These are phyloP conservation scores for Acropora tenuis DNA, from an alignment of 64 coral and sea anemone genomes.

Conservation along the genomic window DNA sequence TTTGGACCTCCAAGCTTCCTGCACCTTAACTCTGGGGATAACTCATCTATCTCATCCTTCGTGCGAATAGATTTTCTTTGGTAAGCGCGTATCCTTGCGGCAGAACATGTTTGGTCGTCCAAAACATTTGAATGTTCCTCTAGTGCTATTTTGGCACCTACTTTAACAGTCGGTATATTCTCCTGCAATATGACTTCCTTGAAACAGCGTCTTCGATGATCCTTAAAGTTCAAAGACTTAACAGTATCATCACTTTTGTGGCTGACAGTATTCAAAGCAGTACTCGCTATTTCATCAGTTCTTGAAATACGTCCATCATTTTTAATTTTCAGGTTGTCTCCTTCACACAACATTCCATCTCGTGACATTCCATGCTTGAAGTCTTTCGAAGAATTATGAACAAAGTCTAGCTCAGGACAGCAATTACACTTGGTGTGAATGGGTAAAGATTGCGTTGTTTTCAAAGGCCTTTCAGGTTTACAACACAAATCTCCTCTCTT, in stretches of 20 bases:
- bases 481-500: slow-evolving; percentile 45
- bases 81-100: not conserved
- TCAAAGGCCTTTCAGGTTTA: not conserved
- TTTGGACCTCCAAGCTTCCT: not conserved
- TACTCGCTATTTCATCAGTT: not conserved
- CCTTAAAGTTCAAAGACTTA: not conserved
- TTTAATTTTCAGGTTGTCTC: not conserved
- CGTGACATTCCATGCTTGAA: not conserved
- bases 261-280: not conserved
- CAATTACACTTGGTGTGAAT: too few relatives aligned
- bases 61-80: not conserved
- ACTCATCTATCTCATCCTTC: not conserved
- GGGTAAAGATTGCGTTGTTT: too few relatives aligned
- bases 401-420: too few relatives aligned
- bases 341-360: not conserved
- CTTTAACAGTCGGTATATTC: not conserved
- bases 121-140: not conserved
- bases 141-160: not conserved
- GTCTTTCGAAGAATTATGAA: not conserved
- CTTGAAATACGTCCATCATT: not conserved
- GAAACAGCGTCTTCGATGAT: not conserved
- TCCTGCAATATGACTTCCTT: not conserved
- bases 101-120: not conserved
- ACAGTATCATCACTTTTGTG: not conserved
- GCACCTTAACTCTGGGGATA: not conserved